Conservation (phyloP, 2,113 vertebrate genomes). For the Mus pahari region DNA sequence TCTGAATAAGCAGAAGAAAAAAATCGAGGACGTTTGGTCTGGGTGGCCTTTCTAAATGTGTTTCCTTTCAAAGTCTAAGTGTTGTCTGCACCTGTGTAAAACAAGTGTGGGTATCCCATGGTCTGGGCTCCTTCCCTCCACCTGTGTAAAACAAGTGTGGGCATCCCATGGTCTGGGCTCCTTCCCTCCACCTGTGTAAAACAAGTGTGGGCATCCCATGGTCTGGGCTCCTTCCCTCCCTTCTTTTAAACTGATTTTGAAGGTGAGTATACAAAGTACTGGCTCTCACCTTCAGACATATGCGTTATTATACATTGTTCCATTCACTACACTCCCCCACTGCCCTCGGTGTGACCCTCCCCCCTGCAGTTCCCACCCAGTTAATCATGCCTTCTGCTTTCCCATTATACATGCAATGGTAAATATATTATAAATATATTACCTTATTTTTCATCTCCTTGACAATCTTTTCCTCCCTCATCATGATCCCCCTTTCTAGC, state of each 20-base stretch:
- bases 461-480: not conserved
- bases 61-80: constrained; percentile 22
- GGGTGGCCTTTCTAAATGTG: not conserved
- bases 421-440: too few species aligned
- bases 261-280: not conserved
- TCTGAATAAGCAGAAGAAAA: not conserved
- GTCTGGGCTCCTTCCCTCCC: not conserved
- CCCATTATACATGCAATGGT: too few species aligned
- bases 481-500: not conserved
- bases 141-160: not conserved
- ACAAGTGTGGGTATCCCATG: not conserved
- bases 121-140: not conserved
- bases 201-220: not conserved
- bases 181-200: too few species aligned
- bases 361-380: not conserved
- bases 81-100: not conserved
- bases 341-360: not conserved
- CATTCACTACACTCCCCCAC: too few species aligned
- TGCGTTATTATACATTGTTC: not conserved
- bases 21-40: not conserved
- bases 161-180: not conserved
- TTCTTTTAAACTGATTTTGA: not conserved
- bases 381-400: not conserved
- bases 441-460: not conserved
- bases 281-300: not conserved